Base-by-base conservation (phyloP, 2,797 vertebrate species). In the Columba guinea region DNA sequence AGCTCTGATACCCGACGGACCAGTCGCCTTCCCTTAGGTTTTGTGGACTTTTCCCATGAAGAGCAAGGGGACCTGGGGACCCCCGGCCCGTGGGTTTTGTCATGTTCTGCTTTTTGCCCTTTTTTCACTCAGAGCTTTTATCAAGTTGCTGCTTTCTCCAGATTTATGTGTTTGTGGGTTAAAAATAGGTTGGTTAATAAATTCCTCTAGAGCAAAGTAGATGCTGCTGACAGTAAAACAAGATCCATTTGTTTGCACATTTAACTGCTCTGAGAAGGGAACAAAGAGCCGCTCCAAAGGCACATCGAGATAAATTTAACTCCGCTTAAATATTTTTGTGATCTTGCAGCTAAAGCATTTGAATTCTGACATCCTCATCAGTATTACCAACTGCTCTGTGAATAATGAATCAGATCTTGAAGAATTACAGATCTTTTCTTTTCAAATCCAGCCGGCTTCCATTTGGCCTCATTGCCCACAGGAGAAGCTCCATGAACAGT, bases 311-410 rank as follows among this genome's bases (percentile, higher is more conserved):
- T 84, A 89, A 87, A 92, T 91, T 90, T 78, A 88, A 67, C 69
- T 95, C 91, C 67, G 89, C 65, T 86, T 94, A 94, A 94, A 94
- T 94, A 70, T 84, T 93, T 87, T 62, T 92, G 53, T 90, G 87
- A 87, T 89, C 53, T 80, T 56, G 23, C 81, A 86, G 58, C 84
- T 80, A 56, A 87, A 93, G 83, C 70, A 28, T 84, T 94, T 65
- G 79, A 71, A 71, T 94, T 87, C n/a, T 91, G 91, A 94, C 84
- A 56, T 58, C 64, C 68, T 91, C 60, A 70, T 88, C 76, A 65
- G 87, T 70, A 64, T 89, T 75, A 92, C 68, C 41, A 91, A 96
- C 84, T 13, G 30, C 22, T 85, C 73, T 80, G 23, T 94, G 94
- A 91, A 89, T 95, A 93, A 86, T 88, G 82, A 77, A 77, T 74